Base-by-base conservation (phyloP, 2,888 invertebrate species). In the Acrobasis suavella region DNA sequence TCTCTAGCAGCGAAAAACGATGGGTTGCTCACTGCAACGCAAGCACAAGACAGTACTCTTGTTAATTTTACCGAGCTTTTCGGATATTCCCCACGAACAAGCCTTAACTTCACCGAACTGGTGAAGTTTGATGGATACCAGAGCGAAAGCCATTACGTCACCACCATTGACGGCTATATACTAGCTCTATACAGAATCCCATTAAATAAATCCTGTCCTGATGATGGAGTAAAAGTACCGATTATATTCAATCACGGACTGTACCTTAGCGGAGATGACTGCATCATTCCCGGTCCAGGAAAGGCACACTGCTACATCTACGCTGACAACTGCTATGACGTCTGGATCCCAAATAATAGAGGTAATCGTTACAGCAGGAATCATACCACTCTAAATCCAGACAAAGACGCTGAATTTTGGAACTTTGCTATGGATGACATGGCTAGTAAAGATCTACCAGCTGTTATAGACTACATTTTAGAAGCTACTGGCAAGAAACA, bases 91-190 rank as follows among this genome's bases (percentile, higher is more conserved):
- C 22, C 22, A 22, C 22, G 22, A 22, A 22, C 22, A 2, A 22
- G n/a, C 50, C 63, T 75, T 14, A 38, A 59, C n/a, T 80, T 80
- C 55, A 16, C 68, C 0, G 66, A 74, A 1, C 65, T 80, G 5
- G 78, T 71, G 7, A 1, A 62, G 5, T 74, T 70, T 39, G 76
- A 80, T 49, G 73, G 73, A 0, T 80, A 75, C 58, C 1, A 14
- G 1, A 62, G 70, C 1, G 78, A 81, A 60, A 38, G 49, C 15
- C 72, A 81, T 64, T 65, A 51, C 9, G 75, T 80, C 2, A 72
- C 65, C 9, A 80, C 80, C 0, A 55, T 65, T 16, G 81, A 81
- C 54, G 78, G 78, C 32, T 81, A 81, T 51, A 70, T 75, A 9
- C 66, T 81, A 12, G 62, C 67, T 3, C 7, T 79, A 9, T 75